phyloP scores from a whole-genome alignment of 2,888 invertebrate species.

The Heliconius cydno region DNA sequence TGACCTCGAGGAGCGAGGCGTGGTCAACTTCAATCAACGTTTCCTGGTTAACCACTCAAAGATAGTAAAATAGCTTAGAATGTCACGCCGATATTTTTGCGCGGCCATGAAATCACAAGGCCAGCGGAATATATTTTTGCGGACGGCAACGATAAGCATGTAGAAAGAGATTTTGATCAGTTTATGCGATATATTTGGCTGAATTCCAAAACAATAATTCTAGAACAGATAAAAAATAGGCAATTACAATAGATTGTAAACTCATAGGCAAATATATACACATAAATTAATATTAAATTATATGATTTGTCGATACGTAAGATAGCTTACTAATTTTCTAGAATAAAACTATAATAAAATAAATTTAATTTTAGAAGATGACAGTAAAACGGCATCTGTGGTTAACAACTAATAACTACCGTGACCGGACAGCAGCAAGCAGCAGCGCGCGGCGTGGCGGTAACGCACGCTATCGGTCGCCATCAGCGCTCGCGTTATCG shows the following conservation, averaged over 20 bases:
- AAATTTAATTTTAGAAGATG: not conserved
- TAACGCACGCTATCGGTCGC: slow-evolving; percentile 69
- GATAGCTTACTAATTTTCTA: no score
- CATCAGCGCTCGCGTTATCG: slow-evolving; percentile 73
- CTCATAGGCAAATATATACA: not conserved
- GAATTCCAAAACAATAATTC: slow-evolving; percentile 59
- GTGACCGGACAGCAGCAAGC: slow-evolving; percentile 28
- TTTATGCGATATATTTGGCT: slow-evolving; percentile 65
- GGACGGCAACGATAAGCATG: slow-evolving; percentile 68
- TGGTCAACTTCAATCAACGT: slow-evolving; percentile 72
- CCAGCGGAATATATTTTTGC: slow-evolving; percentile 70
- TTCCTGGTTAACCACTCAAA: slow-evolving; percentile 79
- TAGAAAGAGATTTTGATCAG: slow-evolving; percentile 79
- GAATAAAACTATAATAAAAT: no score
- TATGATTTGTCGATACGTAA: not conserved
- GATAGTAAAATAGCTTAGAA: slow-evolving; percentile 81
- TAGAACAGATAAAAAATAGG: slow-evolving; percentile 53
- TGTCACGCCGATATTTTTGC: slow-evolving; percentile 81
- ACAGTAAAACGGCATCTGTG: not conserved
- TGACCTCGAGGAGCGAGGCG: slow-evolving; percentile 55
- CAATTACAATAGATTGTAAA: slow-evolving; percentile 36
- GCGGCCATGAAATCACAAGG: slow-evolving; percentile 79
- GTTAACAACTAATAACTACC: not conserved
- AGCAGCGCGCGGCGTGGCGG: slow-evolving; percentile 35
- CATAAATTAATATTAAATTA: not conserved